Evolutionary conservation across 2,113 vertebrate genomes (phyloP), one percentile per base, ranked within the genome.

Genomic region (Turnix velox): DNA sequence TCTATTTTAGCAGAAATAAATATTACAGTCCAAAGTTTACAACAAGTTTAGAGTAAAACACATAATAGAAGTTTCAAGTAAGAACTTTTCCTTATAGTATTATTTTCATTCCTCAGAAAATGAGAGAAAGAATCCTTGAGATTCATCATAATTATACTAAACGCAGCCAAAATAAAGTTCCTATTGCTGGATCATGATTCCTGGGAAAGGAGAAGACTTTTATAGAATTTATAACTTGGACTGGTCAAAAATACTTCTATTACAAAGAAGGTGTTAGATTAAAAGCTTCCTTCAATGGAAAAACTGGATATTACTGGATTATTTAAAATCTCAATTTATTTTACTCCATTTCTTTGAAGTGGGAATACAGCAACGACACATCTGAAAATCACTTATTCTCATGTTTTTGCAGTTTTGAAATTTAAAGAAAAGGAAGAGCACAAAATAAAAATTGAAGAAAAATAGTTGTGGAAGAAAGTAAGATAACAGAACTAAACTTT

Each of bases 231-330:
- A 11, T 55, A 79, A 58, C 39, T 73, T 66, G 8, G 28, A 55
- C 12, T 4, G 24, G 10, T 30, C 6, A 78, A 63, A 84, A 61
- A 33, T 28, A 37, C 28, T 78, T 88, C 19, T 42, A 51, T 54
- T 54, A 27, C 9, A 62, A 72, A 59, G 6, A 42, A 0, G 0
- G 0, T 28, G 1, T 15, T 75, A 58, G 12, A 54, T 39, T 7
- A 57, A 81, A 81, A 84, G 20, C 0, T 42, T 0, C 33, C 18
- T 33, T 18, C 14, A 51, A 7, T 10, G 73, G 42, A 40, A 68
- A 62, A 66, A 25, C n/a, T n/a, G n/a, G n/a, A n/a, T 28, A 59
- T 59, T 68, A 46, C 9, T 18, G 5, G 12, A 45, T 59, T 88
- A 83, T 92, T 72, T 33, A 76, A 87, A n/a, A 4, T 3, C 4